A percentile compares a stretch with the other conserved stretches of the same genome.
These are phyloP conservation scores for Helicoverpa armigera DNA, from an alignment of 1,140 invertebrate genomes.

Conservation along the genomic window DNA sequence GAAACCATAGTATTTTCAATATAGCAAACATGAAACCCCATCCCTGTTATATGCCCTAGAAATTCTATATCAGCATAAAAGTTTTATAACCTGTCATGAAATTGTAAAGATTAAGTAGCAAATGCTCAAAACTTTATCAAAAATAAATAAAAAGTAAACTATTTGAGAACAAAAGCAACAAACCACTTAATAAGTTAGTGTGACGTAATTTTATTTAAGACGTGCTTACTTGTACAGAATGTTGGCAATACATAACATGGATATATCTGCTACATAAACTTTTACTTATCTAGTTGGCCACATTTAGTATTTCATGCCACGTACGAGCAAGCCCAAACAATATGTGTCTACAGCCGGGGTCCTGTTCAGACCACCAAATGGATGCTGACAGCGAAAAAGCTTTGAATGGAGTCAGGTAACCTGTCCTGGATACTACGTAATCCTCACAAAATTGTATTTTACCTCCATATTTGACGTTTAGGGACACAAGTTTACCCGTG, in stretches of 20 bases:
- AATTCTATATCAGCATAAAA: too few species aligned
- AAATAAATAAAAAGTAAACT: not conserved
- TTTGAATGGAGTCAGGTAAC: conserved; percentile 34
- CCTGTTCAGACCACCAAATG: conserved; percentile 14
- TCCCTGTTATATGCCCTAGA: too few species aligned
- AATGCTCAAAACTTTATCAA: too few species aligned
- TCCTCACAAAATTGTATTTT: conserved; percentile 41
- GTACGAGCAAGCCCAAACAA: conserved; percentile 13
- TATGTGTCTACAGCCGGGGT: conserved; percentile 18
- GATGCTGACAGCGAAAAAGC: conserved; percentile 42
- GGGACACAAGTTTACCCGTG: conserved; percentile 40
- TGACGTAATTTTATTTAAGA: conserved; percentile 28
- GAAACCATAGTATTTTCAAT: not conserved
- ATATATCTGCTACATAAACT: conserved; percentile 8
- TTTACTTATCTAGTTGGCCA: conserved; percentile 3
- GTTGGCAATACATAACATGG: not conserved
- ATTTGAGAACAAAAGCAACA: not conserved
- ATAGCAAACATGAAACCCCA: too few species aligned
- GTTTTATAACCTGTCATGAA: conserved; percentile 9
- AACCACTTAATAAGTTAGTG: conserved; percentile 25
- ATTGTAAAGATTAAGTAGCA: not conserved
- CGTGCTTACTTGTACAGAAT: conserved; percentile 31
- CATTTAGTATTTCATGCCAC: conserved; percentile 30
- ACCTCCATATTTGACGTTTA: conserved; percentile 37
- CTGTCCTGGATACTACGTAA: conserved; percentile 30